Conservation (phyloP, 2,888 invertebrate species). For the Campoplex capitator region DNA sequence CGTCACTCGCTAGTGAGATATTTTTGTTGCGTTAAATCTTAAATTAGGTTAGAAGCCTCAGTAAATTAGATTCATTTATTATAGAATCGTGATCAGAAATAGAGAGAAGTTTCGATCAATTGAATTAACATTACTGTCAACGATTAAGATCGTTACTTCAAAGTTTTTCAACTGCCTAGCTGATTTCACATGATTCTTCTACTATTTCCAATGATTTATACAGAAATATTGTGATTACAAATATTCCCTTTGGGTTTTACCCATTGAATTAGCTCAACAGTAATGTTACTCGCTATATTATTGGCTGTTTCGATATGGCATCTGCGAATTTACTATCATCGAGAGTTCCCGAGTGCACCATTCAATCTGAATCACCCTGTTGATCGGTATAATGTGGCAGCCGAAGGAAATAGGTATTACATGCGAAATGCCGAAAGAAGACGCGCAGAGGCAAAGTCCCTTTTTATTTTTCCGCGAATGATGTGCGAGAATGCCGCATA, state of each 20-base stretch:
- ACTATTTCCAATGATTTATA: too few species aligned
- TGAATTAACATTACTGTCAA: too few species aligned
- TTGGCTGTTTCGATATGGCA: background rate
- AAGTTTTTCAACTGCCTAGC: background rate
- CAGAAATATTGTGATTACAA: too few species aligned
- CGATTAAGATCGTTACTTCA: too few species aligned
- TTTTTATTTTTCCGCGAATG: slow-evolving; percentile 76
- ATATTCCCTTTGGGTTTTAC: too few species aligned
- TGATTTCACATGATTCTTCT: background rate
- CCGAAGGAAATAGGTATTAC: slow-evolving; percentile 48
- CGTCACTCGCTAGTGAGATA: background rate
- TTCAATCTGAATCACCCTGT: background rate
- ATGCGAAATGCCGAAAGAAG: slow-evolving; percentile 65
- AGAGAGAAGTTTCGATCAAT: too few species aligned
- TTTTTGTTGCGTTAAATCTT: background rate
- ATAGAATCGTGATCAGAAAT: too few species aligned
- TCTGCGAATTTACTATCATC: background rate
- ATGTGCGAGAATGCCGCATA: slow-evolving; percentile 78
- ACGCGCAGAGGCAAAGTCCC: slow-evolving; percentile 64
- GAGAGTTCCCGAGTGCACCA: background rate
- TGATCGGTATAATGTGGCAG: slow-evolving; percentile 17
- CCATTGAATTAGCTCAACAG: background rate
- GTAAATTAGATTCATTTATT: background rate
- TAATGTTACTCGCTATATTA: background rate
- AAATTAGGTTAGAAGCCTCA: background rate